Conservation (phyloP, 1,140 invertebrate genomes). For the Drosophila jambulina region DNA sequence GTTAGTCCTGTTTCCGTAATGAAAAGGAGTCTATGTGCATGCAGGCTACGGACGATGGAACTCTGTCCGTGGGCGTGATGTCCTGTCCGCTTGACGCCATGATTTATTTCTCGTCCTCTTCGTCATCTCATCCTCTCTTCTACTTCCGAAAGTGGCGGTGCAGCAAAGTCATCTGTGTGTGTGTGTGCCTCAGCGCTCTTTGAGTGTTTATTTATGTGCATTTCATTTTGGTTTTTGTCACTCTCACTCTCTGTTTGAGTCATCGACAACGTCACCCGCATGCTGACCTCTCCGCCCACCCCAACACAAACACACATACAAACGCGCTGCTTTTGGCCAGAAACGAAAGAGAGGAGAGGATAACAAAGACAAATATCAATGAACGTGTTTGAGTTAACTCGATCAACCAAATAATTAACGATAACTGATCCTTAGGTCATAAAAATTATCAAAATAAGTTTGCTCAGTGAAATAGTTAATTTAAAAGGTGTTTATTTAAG, state of each 20-base stretch:
- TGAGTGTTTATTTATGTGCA: constrained; percentile 49
- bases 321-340: constrained; percentile 3
- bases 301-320: constrained; percentile 3
- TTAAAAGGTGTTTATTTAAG: not conserved
- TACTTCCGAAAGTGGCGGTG: constrained; percentile 1
- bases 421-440: not conserved
- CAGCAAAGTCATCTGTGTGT: constrained; percentile 31
- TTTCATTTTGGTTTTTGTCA: constrained; percentile 60
- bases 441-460: not conserved
- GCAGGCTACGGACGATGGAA: not conserved
- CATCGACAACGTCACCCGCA: constrained; percentile 52
- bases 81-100: constrained; percentile 68
- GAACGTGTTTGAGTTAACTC: not conserved
- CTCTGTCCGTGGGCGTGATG: constrained; percentile 41
- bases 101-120: constrained; percentile 60
- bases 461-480: not conserved
- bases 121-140: constrained; percentile 4
- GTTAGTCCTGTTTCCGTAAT: constrained; percentile 51
- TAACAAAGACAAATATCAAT: constrained; percentile 14
- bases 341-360: not conserved
- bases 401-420: constrained; percentile 16
- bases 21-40: constrained; percentile 56
- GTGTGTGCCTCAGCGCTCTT: constrained; percentile 26
- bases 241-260: constrained; percentile 77
- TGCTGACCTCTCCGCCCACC: constrained; percentile 18